Evolutionary conservation across 1,140 invertebrate genomes (phyloP).

Genomic region (Heliconius himera): DNA sequence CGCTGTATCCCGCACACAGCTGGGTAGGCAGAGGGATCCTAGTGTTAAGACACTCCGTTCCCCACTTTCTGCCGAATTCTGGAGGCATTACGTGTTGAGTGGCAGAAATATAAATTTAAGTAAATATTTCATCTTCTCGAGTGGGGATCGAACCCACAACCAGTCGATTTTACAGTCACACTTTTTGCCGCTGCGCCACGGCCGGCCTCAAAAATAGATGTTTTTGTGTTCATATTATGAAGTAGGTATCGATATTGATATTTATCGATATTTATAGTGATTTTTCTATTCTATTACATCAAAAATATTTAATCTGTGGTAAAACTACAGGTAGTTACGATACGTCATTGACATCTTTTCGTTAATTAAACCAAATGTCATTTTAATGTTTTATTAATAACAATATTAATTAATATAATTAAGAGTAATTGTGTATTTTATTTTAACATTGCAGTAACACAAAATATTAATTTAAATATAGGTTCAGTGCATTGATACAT

Average conservation of each 20-base stretch:
- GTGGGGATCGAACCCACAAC: too few species aligned
- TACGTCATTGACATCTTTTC: not conserved
- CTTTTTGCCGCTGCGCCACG: too few species aligned
- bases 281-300: not conserved
- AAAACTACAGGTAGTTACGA: not conserved
- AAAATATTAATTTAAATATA: not conserved
- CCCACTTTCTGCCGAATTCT: too few species aligned
- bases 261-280: not conserved
- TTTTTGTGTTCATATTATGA: not conserved
- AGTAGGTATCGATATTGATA: too few species aligned
- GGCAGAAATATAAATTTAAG: too few species aligned
- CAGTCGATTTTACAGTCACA: too few species aligned
- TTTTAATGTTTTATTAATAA: conserved; percentile 20
- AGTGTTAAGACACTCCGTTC: too few species aligned
- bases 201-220: not conserved
- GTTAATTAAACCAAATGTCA: conserved; percentile 4
- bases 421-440: not conserved
- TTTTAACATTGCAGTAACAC: not conserved
- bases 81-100: too few species aligned
- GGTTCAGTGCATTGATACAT: conserved; percentile 24
- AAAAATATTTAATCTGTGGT: conserved; percentile 8
- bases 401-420: conserved; percentile 3
- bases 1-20: too few species aligned
- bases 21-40: too few species aligned
- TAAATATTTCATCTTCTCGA: too few species aligned